Evolutionary conservation across 1,140 invertebrate genomes (phyloP).

Genomic region (Portunus trituberculatus): DNA sequence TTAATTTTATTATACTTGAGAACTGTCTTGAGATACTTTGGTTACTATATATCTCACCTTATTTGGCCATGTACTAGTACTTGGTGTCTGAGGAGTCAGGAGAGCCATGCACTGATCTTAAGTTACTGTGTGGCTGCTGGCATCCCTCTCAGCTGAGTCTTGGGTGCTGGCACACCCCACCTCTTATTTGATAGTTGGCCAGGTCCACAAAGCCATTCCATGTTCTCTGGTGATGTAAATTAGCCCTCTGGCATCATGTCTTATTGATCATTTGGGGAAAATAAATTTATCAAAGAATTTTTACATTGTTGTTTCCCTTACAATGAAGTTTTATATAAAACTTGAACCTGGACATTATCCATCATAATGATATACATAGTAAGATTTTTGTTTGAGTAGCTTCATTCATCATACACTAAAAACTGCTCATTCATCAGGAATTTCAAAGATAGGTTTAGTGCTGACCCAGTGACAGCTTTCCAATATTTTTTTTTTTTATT

Average conservation of each 20-base stretch:
- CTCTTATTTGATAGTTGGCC: constrained; percentile 64
- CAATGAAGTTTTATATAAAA: neutral
- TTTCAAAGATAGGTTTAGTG: no score
- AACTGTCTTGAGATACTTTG: no score
- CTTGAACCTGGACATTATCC: neutral
- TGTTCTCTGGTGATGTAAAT: constrained; percentile 74
- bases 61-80: neutral
- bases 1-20: no score
- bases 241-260: constrained; percentile 69
- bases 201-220: constrained; percentile 73
- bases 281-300: constrained; percentile 71
- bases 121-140: neutral
- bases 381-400: no score
- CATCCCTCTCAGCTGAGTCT: constrained; percentile 22
- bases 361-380: no score
- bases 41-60: no score
- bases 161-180: constrained; percentile 51
- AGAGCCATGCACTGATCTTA: neutral
- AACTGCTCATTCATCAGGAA: no score
- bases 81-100: neutral
- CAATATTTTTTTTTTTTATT: no score
- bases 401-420: no score
- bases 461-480: no score
- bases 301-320: constrained; percentile 62
- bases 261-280: constrained; percentile 72